Evolutionary conservation across 2,888 invertebrate species (phyloP).

Genomic region (Drosophila atroscutellata): DNA sequence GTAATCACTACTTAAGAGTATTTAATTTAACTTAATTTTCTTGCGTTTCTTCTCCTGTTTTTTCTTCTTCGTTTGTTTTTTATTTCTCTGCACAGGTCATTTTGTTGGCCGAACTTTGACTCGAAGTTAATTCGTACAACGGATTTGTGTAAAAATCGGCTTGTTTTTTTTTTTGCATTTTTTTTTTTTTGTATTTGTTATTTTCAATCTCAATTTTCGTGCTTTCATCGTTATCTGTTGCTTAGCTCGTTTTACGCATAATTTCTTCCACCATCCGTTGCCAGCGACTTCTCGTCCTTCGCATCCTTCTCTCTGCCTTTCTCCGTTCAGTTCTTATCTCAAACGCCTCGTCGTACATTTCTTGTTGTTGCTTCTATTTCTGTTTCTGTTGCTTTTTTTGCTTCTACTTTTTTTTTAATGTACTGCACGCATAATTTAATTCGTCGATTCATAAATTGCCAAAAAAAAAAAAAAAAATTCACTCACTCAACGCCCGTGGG

Average conservation of each 20-base stretch:
- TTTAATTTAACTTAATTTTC: conserved; percentile 1
- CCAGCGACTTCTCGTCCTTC: conserved; percentile 7
- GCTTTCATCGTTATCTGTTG: conserved; percentile 66
- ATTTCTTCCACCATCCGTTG: conserved; percentile 50
- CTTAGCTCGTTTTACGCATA: conserved; percentile 71
- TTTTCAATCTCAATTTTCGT: neutral
- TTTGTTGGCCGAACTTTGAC: conserved; percentile 1
- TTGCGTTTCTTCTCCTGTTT: neutral
- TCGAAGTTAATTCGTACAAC: conserved; percentile 7
- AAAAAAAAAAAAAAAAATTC: conserved; percentile 50
- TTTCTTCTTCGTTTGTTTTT: neutral
- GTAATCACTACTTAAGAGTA: neutral
- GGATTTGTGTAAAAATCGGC: conserved; percentile 29
- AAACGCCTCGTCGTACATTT: neutral
- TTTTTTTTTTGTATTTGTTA: neutral
- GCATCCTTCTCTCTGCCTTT: neutral
- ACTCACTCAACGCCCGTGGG: conserved; percentile 49
- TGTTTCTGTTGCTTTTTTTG: conserved; percentile 18
- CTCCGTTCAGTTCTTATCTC: conserved; percentile 16
- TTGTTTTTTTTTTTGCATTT: neutral
- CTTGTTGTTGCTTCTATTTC: conserved; percentile 16
- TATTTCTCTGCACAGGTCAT: conserved; percentile 6
- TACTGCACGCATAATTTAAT: conserved; percentile 79
- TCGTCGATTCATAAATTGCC: conserved; percentile 73
- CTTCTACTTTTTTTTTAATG: conserved; percentile 57